Percentiles rank a stretch among this genome's conserved stretches.
phyloP scores from a whole-genome alignment of 2,797 vertebrate genomes.

The Xenentodon cancila region DNA sequence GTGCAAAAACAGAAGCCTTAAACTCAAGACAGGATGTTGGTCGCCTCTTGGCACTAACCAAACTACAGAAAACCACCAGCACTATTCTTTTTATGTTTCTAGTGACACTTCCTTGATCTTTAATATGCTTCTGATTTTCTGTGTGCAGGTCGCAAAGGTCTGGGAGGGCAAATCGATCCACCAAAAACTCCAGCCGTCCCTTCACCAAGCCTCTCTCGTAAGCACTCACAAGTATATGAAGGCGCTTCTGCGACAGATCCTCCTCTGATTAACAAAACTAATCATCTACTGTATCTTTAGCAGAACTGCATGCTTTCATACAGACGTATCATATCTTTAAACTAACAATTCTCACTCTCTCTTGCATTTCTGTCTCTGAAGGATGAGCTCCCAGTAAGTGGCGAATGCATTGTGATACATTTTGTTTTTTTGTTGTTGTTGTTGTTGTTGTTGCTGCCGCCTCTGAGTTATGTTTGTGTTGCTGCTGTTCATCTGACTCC shows the following conservation, averaged over 20 bases:
- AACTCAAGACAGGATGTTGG: too few species aligned
- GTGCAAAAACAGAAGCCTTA: not conserved
- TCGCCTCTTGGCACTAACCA: not conserved
- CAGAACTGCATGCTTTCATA: not conserved
- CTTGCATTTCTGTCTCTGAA: constrained; percentile 67
- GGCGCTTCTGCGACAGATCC: not conserved
- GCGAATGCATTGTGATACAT: constrained; percentile 7
- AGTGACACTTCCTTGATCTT: not conserved
- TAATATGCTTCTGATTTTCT: constrained; percentile 30
- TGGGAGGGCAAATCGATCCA: constrained; percentile 64
- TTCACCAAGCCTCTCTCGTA: constrained; percentile 92
- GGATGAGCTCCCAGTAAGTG: constrained; percentile 82
- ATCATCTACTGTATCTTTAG: constrained; percentile 16
- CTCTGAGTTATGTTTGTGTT: constrained; percentile 19
- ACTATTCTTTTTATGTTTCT: not conserved
- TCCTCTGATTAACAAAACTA: constrained; percentile 49
- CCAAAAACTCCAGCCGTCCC: constrained; percentile 83
- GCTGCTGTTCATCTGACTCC: constrained; percentile 34
- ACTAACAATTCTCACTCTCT: constrained; percentile 73
- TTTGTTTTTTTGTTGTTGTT: not conserved
- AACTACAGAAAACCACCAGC: not conserved
- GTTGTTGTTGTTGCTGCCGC: constrained; percentile 10
- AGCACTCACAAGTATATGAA: constrained; percentile 55
- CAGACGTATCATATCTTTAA: constrained; percentile 17
- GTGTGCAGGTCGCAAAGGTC: constrained; percentile 80